phyloP scores from a whole-genome alignment of 1,140 invertebrate genomes.

The Apis florea region DNA sequence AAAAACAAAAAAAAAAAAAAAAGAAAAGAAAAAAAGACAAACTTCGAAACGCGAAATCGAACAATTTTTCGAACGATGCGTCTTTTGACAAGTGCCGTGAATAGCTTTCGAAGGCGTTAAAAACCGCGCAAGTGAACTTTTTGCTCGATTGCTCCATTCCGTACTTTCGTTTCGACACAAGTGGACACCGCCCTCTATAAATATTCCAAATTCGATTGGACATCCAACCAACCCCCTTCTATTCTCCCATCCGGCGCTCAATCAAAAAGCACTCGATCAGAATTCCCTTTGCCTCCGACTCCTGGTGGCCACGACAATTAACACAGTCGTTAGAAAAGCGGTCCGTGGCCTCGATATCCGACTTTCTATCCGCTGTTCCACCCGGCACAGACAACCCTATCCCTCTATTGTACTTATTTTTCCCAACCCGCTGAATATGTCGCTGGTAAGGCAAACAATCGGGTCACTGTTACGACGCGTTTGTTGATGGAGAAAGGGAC shows the following conservation, averaged over 20 bases:
- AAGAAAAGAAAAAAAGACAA: no score
- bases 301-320: constrained; percentile 42
- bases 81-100: background rate
- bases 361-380: constrained; percentile 32
- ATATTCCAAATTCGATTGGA: constrained; percentile 42
- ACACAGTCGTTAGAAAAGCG: constrained; percentile 51
- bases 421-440: constrained; percentile 40
- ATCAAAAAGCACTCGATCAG: constrained; percentile 45
- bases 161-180: background rate
- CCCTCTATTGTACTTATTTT: constrained; percentile 44
- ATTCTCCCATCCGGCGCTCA: constrained; percentile 21
- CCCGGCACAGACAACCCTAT: background rate
- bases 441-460: constrained; percentile 45
- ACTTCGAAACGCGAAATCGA: background rate
- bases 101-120: constrained; percentile 15
- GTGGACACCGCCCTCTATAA: constrained; percentile 27
- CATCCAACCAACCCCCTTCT: constrained; percentile 9
- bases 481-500: constrained; percentile 17
- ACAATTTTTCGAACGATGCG: background rate
- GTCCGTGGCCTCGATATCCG: constrained; percentile 47
- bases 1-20: no score
- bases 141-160: background rate
- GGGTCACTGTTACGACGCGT: constrained; percentile 52
- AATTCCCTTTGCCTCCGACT: constrained; percentile 38
- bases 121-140: constrained; percentile 10